Percentiles rank a stretch among this genome's conserved stretches.
Conservation (phyloP, 2,888 invertebrate genomes). For the Thyatira batis region DNA sequence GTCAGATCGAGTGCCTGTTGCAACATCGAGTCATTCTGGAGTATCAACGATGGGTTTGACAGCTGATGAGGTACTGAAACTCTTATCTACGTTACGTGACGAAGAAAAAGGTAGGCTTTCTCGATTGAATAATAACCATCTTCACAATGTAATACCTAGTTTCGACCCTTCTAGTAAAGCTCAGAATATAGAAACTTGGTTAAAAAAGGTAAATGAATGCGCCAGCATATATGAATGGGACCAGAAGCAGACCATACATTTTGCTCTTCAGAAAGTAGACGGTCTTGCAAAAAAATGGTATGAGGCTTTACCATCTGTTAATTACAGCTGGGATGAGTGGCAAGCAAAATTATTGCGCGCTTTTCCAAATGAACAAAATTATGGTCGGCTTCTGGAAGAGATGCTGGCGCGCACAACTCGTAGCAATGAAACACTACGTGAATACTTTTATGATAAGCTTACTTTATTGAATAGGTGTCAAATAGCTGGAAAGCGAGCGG, state of each 20-base stretch:
- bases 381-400: constrained; percentile 20
- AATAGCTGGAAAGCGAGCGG: constrained; percentile 16
- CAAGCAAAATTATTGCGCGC: constrained; percentile 22
- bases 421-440: constrained; percentile 9
- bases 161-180: constrained; percentile 10
- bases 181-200: constrained; percentile 12
- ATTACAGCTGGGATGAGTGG: constrained; percentile 27
- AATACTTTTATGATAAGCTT: constrained; percentile 22
- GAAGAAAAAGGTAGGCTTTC: too few species aligned
- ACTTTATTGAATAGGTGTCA: constrained; percentile 16
- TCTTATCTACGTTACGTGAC: too few species aligned
- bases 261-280: constrained; percentile 19
- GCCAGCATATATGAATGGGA: constrained; percentile 23
- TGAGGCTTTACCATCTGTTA: constrained; percentile 16
- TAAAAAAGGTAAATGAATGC: constrained; percentile 15
- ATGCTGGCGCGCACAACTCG: constrained; percentile 15
- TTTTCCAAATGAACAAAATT: constrained; percentile 24
- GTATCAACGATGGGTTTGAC: too few species aligned
- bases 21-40: too few species aligned
- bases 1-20: too few species aligned
- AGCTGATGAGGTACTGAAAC: too few species aligned
- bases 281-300: constrained; percentile 28
- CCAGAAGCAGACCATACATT: constrained; percentile 21
- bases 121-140: not conserved
- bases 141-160: constrained; percentile 4